These are phyloP conservation scores for Philhelius pedissequus DNA, from an alignment of 2,888 invertebrate species.

Conservation along the genomic window DNA sequence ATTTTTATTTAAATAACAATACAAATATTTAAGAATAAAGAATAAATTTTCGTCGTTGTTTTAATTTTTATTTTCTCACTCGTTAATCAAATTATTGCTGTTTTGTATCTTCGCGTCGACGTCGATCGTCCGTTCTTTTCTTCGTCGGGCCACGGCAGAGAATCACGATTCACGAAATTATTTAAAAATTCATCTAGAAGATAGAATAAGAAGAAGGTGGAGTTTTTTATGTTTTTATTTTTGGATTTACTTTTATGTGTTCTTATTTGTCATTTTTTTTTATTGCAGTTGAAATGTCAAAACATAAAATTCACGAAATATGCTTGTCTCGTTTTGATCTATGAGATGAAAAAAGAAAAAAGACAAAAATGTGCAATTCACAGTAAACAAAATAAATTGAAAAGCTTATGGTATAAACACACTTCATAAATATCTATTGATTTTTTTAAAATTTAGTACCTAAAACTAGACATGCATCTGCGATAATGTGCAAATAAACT, in stretches of 20 bases:
- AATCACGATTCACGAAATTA: slow-evolving; percentile 15
- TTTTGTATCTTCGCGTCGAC: not conserved
- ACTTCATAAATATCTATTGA: no score
- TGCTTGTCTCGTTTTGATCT: slow-evolving; percentile 12
- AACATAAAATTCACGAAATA: not conserved
- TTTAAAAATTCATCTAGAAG: slow-evolving; percentile 13
- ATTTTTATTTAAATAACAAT: not conserved
- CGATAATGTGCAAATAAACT: no score
- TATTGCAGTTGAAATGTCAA: slow-evolving; percentile 20
- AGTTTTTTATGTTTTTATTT: slow-evolving; percentile 63
- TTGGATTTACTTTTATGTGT: slow-evolving; percentile 48
- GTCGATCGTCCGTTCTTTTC: not conserved
- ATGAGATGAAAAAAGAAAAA: not conserved
- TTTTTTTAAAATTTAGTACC: no score
- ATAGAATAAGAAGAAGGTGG: slow-evolving; percentile 56
- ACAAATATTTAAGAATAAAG: not conserved
- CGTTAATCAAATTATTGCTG: not conserved
- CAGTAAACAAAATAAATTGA: not conserved
- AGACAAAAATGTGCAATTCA: not conserved
- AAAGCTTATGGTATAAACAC: no score
- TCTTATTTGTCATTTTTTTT: slow-evolving; percentile 25
- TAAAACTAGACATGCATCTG: no score
- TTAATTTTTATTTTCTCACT: not conserved
- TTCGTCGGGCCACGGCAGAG: slow-evolving; percentile 5
- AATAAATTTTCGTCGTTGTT: not conserved